These are phyloP conservation scores for Galeopterus variegatus DNA, from an alignment of 2,113 vertebrate genomes.

Conservation along the genomic window DNA sequence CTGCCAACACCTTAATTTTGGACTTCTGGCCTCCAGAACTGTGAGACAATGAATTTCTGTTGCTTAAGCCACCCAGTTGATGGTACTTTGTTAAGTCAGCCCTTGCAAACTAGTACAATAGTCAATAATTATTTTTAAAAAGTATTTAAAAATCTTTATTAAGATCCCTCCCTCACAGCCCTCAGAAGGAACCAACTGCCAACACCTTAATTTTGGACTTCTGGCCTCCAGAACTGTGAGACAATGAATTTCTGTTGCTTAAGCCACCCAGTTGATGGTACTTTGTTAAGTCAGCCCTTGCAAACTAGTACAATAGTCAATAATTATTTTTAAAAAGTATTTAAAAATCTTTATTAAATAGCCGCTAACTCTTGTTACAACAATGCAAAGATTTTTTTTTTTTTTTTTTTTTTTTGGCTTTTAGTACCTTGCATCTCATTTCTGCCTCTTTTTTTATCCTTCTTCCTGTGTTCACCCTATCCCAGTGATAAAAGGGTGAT, in stretches of 20 bases:
- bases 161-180: too few relatives aligned
- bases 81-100: neutral
- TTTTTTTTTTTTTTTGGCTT: neutral
- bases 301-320: neutral
- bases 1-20: neutral
- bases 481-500: neutral
- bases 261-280: neutral
- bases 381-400: neutral
- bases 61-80: neutral
- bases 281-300: neutral
- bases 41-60: neutral
- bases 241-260: neutral
- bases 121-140: neutral
- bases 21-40: neutral
- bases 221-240: neutral
- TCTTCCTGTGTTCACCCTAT: neutral
- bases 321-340: neutral
- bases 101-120: neutral
- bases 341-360: neutral
- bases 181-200: neutral
- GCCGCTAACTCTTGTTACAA: neutral
- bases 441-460: neutral
- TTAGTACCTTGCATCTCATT: neutral
- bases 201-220: neutral
- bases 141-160: neutral